Base-by-base conservation (phyloP, 2,113 vertebrate species). In the Kryptolebias marmoratus region DNA sequence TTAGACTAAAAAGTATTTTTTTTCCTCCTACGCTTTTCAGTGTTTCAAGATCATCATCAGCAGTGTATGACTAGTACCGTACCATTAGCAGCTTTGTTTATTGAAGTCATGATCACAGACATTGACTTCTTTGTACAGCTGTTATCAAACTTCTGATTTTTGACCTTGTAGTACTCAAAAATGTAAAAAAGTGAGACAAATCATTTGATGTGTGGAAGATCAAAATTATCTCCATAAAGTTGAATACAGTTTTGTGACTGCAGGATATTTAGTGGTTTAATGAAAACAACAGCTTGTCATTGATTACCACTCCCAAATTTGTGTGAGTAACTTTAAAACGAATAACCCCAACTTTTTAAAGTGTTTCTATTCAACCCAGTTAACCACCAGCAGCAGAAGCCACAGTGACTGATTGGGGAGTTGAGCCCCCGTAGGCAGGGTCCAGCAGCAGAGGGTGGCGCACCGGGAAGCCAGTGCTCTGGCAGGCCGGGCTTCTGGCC, bases 391-490 rank as follows among this genome's bases (percentile, higher is more conserved):
- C 57, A 64, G 74, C 78, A 65, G 54, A 73, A 76, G 58, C 15
- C 48, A 63, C 28, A 64, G 68, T 71, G 42, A 68, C 64, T n/a
- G 54, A 68, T 70, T 16, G 68, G 59, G 49, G 47, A 67, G 10
- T 11, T 47, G 45, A 73, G 75, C 58, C 80, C 75, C 79, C 52
- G 62, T 81, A 59, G 90, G 76, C 81, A 75, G 83, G 42, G 89
- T 91, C 90, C 90, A 84, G 88, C 77, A 84, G 87, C 87, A 88
- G 88, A 89, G 86, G 83, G 80, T 72, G 73, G 87, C 89, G 71
- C 91, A 81, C 86, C 81, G 48, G 87, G 88, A 83, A 55, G 78
- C 79, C 72, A 54, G 78, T 13, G 18, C 80, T 87, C 87, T 87
- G 88, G 58, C 39, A 61, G 39, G 87, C 87, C 79, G 88, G 84